Percentiles rank a stretch among this genome's conserved stretches.
These are phyloP conservation scores for Leptinotarsa rubiginosa DNA, from an alignment of 2,888 invertebrate genomes.

Conservation along the genomic window DNA sequence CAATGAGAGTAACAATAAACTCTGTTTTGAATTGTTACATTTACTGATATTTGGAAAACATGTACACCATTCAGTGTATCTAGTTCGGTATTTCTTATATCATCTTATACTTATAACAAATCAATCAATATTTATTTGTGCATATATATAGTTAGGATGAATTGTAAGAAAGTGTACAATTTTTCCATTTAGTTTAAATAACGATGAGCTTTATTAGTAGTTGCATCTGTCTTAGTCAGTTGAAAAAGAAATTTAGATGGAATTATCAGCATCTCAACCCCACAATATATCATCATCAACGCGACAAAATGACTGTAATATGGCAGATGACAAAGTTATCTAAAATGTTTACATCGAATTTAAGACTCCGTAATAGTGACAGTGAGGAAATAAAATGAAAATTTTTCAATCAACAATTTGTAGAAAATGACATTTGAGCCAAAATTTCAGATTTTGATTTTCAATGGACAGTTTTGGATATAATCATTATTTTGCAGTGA, in stretches of 20 bases:
- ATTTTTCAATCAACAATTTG: no score
- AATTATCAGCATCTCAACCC: no score
- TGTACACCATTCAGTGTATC: conserved; percentile 63
- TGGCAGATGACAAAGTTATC: not conserved
- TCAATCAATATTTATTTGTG: conserved; percentile 52
- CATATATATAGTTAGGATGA: conserved; percentile 31
- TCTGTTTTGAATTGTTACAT: conserved; percentile 64
- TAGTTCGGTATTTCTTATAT: conserved; percentile 59
- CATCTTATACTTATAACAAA: conserved; percentile 61
- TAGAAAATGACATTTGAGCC: no score
- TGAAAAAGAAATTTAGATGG: not conserved
- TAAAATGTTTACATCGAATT: not conserved
- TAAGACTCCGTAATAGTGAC: no score
- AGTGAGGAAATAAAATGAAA: no score
- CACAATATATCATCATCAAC: no score
- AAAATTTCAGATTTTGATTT: no score
- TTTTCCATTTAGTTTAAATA: not conserved
- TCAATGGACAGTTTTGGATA: no score
- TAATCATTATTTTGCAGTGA: no score
- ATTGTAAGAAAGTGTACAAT: conserved; percentile 29
- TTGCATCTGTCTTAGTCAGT: not conserved
- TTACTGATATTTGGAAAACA: conserved; percentile 65
- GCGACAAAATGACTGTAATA: not conserved
- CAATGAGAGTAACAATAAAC: conserved; percentile 64
- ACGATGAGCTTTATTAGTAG: not conserved